Evolutionary conservation across 2,888 invertebrate species (phyloP).

Genomic region (Galeopsomyia nigrocyanea): DNA sequence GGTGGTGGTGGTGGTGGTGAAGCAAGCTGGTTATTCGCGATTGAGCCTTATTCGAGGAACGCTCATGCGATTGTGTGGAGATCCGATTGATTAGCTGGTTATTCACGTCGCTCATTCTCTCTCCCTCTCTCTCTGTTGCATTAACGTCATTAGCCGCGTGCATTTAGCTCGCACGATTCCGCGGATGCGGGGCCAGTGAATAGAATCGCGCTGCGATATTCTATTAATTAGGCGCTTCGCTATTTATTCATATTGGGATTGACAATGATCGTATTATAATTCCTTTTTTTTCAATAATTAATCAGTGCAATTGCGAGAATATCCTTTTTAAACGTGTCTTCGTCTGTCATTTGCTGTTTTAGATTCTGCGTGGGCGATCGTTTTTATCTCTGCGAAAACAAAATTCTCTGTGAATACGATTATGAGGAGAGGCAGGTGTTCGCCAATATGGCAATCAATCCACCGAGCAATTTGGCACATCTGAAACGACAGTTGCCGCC

Average conservation of each 20-base stretch:
- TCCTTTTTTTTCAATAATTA: neutral
- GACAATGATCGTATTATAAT: no score
- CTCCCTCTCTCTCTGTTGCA: no score
- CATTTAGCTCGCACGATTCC: neutral
- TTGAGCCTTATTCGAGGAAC: no score
- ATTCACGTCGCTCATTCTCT: no score
- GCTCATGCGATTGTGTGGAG: no score
- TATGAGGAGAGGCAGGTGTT: conserved; percentile 96
- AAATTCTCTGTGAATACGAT: conserved; percentile 97
- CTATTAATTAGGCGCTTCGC: neutral
- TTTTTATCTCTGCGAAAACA: conserved; percentile 97
- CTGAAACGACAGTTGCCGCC: conserved; percentile 77
- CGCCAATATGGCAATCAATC: conserved; percentile 94
- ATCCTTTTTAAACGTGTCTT: neutral
- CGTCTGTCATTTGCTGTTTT: conserved; percentile 54
- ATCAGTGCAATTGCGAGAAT: neutral
- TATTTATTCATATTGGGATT: no score
- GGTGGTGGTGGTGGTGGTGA: no score
- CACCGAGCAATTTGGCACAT: conserved; percentile 82
- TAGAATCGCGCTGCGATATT: neutral
- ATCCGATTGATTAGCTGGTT: no score
- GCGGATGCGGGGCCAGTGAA: neutral
- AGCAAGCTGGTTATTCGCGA: no score
- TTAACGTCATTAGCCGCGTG: neutral
- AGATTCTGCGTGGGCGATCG: conserved; percentile 99